A percentile compares a stretch with the other conserved stretches of the same genome.
phyloP scores from a whole-genome alignment of 92 coral and sea anemone genomes.

The Galaxea fascicularis region DNA sequence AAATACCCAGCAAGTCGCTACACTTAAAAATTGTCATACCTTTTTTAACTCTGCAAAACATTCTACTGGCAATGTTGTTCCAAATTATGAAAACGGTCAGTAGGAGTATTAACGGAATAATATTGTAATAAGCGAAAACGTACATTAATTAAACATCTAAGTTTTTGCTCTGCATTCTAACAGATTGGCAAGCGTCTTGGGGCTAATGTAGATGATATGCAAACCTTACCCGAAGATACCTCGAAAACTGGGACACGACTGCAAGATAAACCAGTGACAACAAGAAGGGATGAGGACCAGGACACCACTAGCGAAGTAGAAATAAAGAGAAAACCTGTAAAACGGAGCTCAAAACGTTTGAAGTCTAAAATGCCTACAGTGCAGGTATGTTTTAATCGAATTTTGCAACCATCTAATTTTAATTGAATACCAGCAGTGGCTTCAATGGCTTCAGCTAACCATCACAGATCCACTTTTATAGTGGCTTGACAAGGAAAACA shows the following conservation, averaged over 20 bases:
- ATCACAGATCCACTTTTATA: too few relatives aligned
- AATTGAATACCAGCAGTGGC: too few relatives aligned
- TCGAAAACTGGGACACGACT: neutral
- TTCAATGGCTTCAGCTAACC: too few relatives aligned
- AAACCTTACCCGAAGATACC: neutral
- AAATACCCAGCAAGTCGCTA: too few relatives aligned
- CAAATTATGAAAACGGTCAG: too few relatives aligned
- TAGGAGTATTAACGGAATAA: too few relatives aligned
- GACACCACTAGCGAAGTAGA: neutral
- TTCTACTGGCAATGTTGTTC: too few relatives aligned
- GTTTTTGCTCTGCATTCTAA: neutral
- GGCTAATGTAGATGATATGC: neutral
- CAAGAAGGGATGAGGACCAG: neutral
- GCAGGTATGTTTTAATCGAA: neutral
- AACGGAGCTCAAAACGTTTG: conserved; percentile 14
- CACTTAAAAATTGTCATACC: too few relatives aligned
- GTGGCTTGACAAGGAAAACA: too few relatives aligned
- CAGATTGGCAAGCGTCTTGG: neutral
- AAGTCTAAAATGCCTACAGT: neutral
- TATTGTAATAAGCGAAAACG: too few relatives aligned
- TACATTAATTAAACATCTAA: too few relatives aligned
- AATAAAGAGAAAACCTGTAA: neutral
- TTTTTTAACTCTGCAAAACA: too few relatives aligned
- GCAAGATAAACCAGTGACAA: neutral
- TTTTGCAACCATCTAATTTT: neutral